Evolutionary conservation across 2,888 invertebrate genomes (phyloP).

Genomic region (Zygogramma bicolorata): DNA sequence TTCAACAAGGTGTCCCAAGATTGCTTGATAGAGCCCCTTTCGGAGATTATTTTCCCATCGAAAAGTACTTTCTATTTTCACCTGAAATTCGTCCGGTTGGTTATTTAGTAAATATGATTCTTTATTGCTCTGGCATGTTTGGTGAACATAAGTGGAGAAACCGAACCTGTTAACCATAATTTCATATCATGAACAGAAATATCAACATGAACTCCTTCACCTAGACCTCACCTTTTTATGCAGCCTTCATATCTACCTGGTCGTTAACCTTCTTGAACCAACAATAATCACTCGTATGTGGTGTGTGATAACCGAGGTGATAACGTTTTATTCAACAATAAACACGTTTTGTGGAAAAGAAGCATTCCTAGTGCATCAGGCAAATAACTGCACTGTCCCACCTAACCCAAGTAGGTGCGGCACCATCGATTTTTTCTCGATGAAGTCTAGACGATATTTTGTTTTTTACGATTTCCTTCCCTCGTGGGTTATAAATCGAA

Average conservation of each 20-base stretch:
- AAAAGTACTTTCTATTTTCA: no score
- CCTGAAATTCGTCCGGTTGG: no score
- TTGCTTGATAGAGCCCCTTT: no score
- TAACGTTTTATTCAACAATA: not conserved
- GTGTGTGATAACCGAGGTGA: not conserved
- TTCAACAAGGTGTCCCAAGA: no score
- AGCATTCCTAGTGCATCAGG: not conserved
- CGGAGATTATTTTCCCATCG: no score
- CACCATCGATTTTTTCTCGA: not conserved
- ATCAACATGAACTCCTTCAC: no score
- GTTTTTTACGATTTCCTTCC: not conserved
- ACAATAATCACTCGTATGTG: not conserved
- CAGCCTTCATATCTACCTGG: not conserved
- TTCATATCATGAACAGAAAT: no score
- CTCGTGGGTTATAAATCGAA: not conserved
- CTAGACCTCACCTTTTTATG: no score
- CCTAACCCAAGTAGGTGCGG: conserved; percentile 11
- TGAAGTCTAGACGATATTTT: conserved; percentile 1
- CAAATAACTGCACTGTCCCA: not conserved
- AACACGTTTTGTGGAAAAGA: not conserved
- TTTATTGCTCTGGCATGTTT: no score
- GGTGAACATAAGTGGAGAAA: no score
- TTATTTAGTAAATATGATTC: no score
- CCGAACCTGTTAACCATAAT: no score
- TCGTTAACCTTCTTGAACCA: not conserved